Conservation (phyloP, 2,797 vertebrate genomes). For the Synaphobranchus kaupii region DNA sequence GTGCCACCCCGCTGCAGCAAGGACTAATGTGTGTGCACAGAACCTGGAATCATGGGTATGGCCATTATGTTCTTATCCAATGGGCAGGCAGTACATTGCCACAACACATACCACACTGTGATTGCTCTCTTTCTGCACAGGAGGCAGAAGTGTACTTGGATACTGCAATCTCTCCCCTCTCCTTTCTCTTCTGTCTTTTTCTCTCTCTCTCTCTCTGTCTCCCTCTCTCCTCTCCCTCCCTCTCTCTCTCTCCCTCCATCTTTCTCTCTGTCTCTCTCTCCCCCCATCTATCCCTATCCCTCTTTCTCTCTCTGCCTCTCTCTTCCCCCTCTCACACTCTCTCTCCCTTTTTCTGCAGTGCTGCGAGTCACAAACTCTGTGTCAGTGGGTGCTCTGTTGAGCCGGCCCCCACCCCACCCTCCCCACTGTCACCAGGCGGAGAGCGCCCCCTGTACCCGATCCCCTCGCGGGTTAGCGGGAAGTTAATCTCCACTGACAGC, state of each 20-base stretch:
- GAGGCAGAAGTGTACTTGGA: too few species aligned
- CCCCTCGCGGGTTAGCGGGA: slow-evolving; percentile 81
- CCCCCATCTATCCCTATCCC: too few species aligned
- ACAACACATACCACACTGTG: not conserved
- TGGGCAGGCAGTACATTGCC: not conserved
- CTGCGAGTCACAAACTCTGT: too few species aligned
- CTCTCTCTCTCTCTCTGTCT: slow-evolving; percentile 2
- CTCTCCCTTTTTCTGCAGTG: not conserved
- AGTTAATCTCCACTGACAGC: slow-evolving; percentile 97
- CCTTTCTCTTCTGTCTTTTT: not conserved
- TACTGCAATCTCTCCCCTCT: slow-evolving; percentile 25
- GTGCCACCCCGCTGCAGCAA: not conserved
- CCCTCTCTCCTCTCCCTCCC: slow-evolving; percentile 5
- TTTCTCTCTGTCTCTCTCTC: slow-evolving; percentile 42
- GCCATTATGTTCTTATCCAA: not conserved
- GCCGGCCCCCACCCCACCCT: slow-evolving; percentile 73
- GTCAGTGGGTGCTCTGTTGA: slow-evolving; percentile 66
- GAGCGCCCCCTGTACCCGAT: slow-evolving; percentile 83
- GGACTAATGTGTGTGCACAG: not conserved
- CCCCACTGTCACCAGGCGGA: slow-evolving; percentile 82
- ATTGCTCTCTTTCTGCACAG: not conserved
- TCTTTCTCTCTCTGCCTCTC: not conserved
- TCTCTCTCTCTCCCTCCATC: slow-evolving; percentile 32
- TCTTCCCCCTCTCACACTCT: not conserved
- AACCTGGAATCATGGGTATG: not conserved